Base-by-base conservation (phyloP, 2,888 invertebrate species). In the Apantesis nais region DNA sequence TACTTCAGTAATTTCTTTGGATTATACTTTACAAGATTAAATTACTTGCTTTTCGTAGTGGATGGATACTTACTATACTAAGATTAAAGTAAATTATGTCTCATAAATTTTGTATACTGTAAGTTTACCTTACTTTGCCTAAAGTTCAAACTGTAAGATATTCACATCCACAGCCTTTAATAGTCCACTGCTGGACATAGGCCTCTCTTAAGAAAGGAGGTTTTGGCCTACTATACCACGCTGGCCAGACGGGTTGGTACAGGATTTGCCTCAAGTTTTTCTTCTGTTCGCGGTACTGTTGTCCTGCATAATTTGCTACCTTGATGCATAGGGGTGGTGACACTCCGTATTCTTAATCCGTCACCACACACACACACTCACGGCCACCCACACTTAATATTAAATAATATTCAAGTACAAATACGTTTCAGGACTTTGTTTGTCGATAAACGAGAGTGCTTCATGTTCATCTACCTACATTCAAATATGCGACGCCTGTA, bases 1-100 rank as follows among this genome's bases (percentile, higher is more conserved):
- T 74, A 76, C 75, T 75, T 66, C 55, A 73, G 71, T 70, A 71
- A 81, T 78, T 83, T 70, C 66, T 77, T 73, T 66, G 62, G 48
- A 79, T 79, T 78, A 76, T 72, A 73, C 71, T 66, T 70, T 72
- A 64, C 65, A 70, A 61, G 66, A 68, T 62, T 70, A 74, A 78
- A 70, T 74, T 37, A 52, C 58, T 71, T n/a, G 29, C 25, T 34
- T 12, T 66, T 39, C 44, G 41, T 29, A 44, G 29, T 31, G 12
- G 19, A 22, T 44, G 31, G 29, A 41, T 44, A 41, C 29, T 41
- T 63, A 63, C 39, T 16, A 25, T 62, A 44, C 29, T 11, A 31
- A 2, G 44, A 31, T 29, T 9, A 41, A 63, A 63, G 9, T 44
- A 25, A 63, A 29, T 44, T 29, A 29, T 29, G 29, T 16, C 4